A percentile compares a stretch with the other conserved stretches of the same genome.
Evolutionary conservation across 1,140 invertebrate genomes (phyloP).

Genomic region (Leptinotarsa texana): DNA sequence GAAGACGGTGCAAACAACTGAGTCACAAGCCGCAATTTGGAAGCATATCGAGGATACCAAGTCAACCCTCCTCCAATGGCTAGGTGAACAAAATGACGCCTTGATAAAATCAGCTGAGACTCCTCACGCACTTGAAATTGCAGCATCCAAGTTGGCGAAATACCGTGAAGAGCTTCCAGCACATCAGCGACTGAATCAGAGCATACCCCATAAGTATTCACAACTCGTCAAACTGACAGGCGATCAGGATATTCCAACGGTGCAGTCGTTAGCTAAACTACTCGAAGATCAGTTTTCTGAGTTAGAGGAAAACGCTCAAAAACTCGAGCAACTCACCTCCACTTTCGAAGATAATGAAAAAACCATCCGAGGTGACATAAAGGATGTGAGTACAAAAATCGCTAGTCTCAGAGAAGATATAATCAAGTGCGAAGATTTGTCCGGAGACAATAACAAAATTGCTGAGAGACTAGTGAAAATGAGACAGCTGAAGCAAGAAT

Average conservation of each 20-base stretch:
- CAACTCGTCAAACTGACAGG: slow-evolving; percentile 82
- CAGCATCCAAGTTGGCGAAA: slow-evolving; percentile 74
- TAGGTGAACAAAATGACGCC: slow-evolving; percentile 76
- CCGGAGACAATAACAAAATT: slow-evolving; percentile 83
- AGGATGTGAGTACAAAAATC: slow-evolving; percentile 69
- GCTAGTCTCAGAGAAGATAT: slow-evolving; percentile 81
- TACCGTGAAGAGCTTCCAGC: slow-evolving; percentile 85
- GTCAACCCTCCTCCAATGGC: slow-evolving; percentile 81
- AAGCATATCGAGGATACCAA: slow-evolving; percentile 87
- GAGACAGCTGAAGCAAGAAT: slow-evolving; percentile 69
- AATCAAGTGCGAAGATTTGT: slow-evolving; percentile 89
- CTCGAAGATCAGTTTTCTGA: slow-evolving; percentile 79
- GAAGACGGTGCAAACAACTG: slow-evolving; percentile 74
- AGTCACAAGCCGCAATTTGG: slow-evolving; percentile 89
- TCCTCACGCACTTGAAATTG: slow-evolving; percentile 78
- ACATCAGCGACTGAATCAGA: slow-evolving; percentile 74
- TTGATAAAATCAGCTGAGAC: slow-evolving; percentile 75
- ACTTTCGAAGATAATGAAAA: slow-evolving; percentile 76
- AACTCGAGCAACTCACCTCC: slow-evolving; percentile 73
- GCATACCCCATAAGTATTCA: slow-evolving; percentile 76
- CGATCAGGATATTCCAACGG: slow-evolving; percentile 68
- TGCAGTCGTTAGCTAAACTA: slow-evolving; percentile 70
- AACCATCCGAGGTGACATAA: slow-evolving; percentile 71
- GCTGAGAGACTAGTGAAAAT: slow-evolving; percentile 76
- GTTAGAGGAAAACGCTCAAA: slow-evolving; percentile 72